Base-by-base conservation (phyloP, 2,113 vertebrate species). In the Micronycteris hirsuta region DNA sequence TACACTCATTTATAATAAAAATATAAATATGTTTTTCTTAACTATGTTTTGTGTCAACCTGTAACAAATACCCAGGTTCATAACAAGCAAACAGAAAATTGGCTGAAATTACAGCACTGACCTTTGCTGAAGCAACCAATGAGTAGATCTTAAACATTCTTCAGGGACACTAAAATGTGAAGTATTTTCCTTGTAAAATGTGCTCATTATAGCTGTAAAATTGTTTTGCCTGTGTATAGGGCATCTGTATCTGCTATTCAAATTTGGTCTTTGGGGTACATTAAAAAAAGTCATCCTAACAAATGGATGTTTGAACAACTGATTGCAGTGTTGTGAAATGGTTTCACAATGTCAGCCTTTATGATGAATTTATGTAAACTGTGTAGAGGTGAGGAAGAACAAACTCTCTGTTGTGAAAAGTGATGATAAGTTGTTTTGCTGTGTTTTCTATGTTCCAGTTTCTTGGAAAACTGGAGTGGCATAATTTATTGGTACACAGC, bases 111-210 rank as follows among this genome's bases (percentile, higher is more conserved):
- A 86, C 19, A 92, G 65, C 52, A 86, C 20, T 92, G 86, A 95
- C 91, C 88, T 96, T 96, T 97, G 68, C 47, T 93, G 91, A 94
- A 90, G 31, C 74, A 96, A 94, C 22, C 56, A 88, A 16, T 86
- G 61, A 26, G 41, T 80, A 80, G 67, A 83, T 88, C 31, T 96
- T 92, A 88, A 97, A 76, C 74, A 78, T 80, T 16, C 43, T 70
- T 94, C 16, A 61, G 90, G 88, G 68, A 87, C 43, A 96, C 63
- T 93, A 94, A 97, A 88, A 56, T 74, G 20, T 93, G 61, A 88
- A 76, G 20, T 71, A 86, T 97, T 97, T 97, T 97, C 73, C 49
- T 91, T 96, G 47, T 70, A 65, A 96, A 95, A 91, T 86, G 77
- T 94, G n/a, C 58, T 94, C 56, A 74, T 96, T 96, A 94, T 49